A percentile compares a stretch with the other conserved stretches of the same genome.
These are phyloP conservation scores for Microcebus tavaratra DNA, from an alignment of 2,113 vertebrate genomes.

Conservation along the genomic window DNA sequence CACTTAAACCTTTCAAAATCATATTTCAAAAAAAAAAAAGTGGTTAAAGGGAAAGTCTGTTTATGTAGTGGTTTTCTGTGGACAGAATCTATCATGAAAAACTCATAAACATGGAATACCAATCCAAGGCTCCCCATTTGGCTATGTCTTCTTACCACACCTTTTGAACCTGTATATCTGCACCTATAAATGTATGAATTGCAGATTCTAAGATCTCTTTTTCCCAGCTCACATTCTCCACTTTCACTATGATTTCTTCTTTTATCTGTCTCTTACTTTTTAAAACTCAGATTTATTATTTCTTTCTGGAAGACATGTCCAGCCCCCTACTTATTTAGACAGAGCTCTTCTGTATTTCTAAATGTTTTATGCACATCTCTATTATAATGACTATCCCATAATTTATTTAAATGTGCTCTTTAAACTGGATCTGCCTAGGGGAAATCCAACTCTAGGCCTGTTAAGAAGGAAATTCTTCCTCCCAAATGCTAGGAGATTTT, in stretches of 20 bases:
- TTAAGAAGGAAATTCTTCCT: not conserved
- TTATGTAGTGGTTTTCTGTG: not conserved
- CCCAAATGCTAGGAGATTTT: not conserved
- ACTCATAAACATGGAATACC: not conserved
- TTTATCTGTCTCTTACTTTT: not conserved
- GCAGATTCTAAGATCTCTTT: not conserved
- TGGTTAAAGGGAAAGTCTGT: not conserved
- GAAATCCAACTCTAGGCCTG: not conserved
- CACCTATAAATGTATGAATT: not conserved
- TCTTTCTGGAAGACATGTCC: not conserved
- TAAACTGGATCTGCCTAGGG: not conserved
- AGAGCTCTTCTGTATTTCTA: not conserved
- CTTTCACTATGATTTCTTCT: not conserved
- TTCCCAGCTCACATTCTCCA: not conserved
- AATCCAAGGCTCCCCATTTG: not conserved
- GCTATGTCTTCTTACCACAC: not conserved
- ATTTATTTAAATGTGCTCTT: not conserved
- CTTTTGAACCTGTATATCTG: not conserved
- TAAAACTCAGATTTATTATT: not conserved
- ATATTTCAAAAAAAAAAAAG: not conserved
- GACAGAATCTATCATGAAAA: not conserved
- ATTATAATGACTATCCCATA: not conserved
- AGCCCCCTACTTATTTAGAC: not conserved
- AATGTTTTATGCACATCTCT: not conserved
- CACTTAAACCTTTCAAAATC: slow-evolving; percentile 54